A percentile compares a stretch with the other conserved stretches of the same genome.
Conservation (phyloP, 2,888 invertebrate genomes). For the Petrolisthes manimaculis region DNA sequence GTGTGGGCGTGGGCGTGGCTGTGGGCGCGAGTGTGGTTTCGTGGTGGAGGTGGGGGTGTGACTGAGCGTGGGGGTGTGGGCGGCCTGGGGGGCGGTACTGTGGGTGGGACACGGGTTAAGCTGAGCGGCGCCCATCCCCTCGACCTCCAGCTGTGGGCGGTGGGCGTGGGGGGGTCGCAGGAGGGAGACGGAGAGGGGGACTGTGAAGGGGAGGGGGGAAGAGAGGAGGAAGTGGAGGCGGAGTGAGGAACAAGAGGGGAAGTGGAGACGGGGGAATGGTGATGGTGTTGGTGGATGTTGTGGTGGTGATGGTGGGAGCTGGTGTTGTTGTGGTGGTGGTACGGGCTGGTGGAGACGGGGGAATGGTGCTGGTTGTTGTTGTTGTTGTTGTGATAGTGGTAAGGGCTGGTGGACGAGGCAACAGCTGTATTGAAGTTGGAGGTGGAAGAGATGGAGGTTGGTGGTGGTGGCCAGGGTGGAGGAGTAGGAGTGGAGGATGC, state of each 20-base stretch:
- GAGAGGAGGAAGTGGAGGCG: background rate
- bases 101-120: conserved; percentile 45
- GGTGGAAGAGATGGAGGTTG: conserved; percentile 11
- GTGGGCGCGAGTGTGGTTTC: conserved; percentile 22
- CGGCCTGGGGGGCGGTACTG: conserved; percentile 43
- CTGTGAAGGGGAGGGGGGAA: conserved; percentile 21
- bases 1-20: background rate
- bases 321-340: background rate
- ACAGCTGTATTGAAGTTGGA: background rate
- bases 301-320: too few species aligned
- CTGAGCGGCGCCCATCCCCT: conserved; percentile 20
- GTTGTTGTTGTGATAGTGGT: background rate
- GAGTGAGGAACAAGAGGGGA: conserved; percentile 12
- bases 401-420: background rate
- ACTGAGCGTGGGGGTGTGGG: conserved; percentile 47
- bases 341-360: background rate
- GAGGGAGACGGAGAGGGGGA: conserved; percentile 10
- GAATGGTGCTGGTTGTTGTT: background rate
- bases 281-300: background rate
- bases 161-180: conserved; percentile 19
- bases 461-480: background rate
- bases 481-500: conserved; percentile 9
- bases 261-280: background rate
- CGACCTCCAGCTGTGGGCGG: conserved; percentile 36
- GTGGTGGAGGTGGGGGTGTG: conserved; percentile 38